Evolutionary conservation across 2,888 invertebrate species (phyloP).

Genomic region (Drosophila niveifrons): DNA sequence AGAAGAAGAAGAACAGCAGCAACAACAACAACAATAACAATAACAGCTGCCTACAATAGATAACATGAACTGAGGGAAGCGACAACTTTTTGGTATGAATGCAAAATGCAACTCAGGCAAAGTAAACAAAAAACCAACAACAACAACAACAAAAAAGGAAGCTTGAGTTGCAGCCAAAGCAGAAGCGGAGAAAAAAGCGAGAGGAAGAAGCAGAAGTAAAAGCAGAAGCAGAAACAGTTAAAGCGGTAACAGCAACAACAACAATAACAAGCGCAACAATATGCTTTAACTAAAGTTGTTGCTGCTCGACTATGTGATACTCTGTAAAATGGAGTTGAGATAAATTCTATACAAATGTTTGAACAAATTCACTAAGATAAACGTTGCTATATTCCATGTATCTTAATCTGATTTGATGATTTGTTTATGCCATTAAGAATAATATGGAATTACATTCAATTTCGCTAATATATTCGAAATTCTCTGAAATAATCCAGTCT

Average conservation of each 20-base stretch:
- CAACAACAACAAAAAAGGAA: conserved; percentile 7
- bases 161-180: conserved; percentile 19
- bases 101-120: conserved; percentile 24
- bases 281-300: background rate
- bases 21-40: conserved; percentile 17
- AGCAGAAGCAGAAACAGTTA: conserved; percentile 2
- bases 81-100: conserved; percentile 24
- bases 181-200: background rate
- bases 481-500: no score
- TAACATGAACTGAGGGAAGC: conserved; percentile 3
- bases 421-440: no score
- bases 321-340: background rate
- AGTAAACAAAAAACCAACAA: conserved; percentile 31
- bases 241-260: conserved; percentile 19
- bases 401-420: no score
- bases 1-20: conserved; percentile 12
- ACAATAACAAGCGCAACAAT: conserved; percentile 17
- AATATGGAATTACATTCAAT: no score
- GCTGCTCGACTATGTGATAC: conserved; percentile 18
- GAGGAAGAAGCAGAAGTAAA: conserved; percentile 3
- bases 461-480: no score
- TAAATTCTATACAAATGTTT: background rate
- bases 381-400: no score
- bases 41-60: conserved; percentile 8
- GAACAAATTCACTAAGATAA: background rate